These are phyloP conservation scores for Dicranocentrus wangi DNA, from an alignment of 2,888 invertebrate species.

Conservation along the genomic window DNA sequence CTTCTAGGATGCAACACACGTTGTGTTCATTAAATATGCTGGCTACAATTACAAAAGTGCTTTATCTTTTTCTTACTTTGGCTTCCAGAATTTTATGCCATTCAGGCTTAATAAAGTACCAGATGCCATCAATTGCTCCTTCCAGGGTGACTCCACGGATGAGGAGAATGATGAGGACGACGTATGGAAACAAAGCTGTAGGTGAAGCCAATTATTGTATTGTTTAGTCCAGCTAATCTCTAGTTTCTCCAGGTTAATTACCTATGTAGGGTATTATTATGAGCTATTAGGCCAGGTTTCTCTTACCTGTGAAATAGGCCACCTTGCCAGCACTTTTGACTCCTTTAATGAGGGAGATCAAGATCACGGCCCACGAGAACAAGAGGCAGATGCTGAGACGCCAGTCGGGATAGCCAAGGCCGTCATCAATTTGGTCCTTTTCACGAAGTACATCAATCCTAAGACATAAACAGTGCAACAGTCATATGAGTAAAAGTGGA, in stretches of 20 bases:
- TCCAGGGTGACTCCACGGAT: conserved; percentile 78
- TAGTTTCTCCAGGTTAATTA: too few relatives aligned
- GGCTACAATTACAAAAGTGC: too few relatives aligned
- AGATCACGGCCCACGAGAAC: conserved; percentile 82
- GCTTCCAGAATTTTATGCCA: conserved; percentile 84
- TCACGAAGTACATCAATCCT: conserved; percentile 78
- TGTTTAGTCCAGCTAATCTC: too few relatives aligned
- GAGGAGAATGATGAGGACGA: conserved; percentile 76
- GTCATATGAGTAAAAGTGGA: too few relatives aligned
- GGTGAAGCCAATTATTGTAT: too few relatives aligned
- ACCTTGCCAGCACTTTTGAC: conserved; percentile 82
- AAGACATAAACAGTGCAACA: conserved; percentile 64
- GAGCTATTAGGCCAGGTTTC: too few relatives aligned
- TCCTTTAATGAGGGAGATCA: conserved; percentile 82
- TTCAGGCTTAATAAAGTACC: conserved; percentile 86
- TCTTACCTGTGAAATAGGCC: conserved; percentile 38
- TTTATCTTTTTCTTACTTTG: conserved; percentile 78
- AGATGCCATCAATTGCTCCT: conserved; percentile 84
- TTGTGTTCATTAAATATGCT: too few relatives aligned
- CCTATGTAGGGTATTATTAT: too few relatives aligned
- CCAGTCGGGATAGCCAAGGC: conserved; percentile 78
- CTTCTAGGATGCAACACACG: too few relatives aligned
- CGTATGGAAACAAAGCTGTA: conserved; percentile 85
- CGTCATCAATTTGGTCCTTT: conserved; percentile 76
- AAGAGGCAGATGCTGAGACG: conserved; percentile 76